Percentiles rank a stretch among this genome's conserved stretches.
Conservation (phyloP, 2,888 invertebrate genomes). For the Sarcophaga carnaria region DNA sequence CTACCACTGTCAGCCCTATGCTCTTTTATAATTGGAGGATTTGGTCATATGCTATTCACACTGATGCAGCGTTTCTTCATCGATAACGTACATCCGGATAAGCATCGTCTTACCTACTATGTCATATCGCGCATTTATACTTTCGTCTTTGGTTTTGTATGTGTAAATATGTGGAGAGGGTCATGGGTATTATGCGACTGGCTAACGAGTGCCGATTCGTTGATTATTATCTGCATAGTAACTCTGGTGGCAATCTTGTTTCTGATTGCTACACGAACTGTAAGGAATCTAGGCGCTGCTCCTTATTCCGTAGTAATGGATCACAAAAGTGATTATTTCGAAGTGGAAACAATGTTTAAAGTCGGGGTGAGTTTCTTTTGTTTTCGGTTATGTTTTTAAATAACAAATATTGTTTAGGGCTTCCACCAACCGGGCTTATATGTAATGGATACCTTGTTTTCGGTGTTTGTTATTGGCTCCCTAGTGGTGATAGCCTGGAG, state of each 20-base stretch:
- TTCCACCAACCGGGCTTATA: constrained; percentile 88
- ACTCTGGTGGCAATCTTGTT: constrained; percentile 87
- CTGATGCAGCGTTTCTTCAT: constrained; percentile 86
- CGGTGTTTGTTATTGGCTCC: constrained; percentile 91
- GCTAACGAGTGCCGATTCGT: constrained; percentile 85
- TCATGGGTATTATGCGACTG: constrained; percentile 89
- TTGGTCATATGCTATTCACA: constrained; percentile 87
- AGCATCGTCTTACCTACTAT: constrained; percentile 87
- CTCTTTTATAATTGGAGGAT: constrained; percentile 87
- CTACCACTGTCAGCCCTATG: constrained; percentile 85
- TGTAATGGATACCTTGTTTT: constrained; percentile 92
- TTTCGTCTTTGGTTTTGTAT: constrained; percentile 88
- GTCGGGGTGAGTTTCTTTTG: constrained; percentile 85
- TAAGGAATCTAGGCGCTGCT: constrained; percentile 91
- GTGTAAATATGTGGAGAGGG: constrained; percentile 94
- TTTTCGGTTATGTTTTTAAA: neutral
- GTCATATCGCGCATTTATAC: constrained; percentile 89
- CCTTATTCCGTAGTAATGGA: constrained; percentile 91
- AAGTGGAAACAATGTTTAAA: constrained; percentile 92
- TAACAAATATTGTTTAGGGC: constrained; percentile 84
- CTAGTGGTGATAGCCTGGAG: constrained; percentile 95
- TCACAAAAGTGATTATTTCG: constrained; percentile 89
- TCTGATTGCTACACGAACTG: constrained; percentile 86
- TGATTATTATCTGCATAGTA: constrained; percentile 84
- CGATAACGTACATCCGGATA: constrained; percentile 86